A percentile compares a stretch with the other conserved stretches of the same genome.
Evolutionary conservation across 2,113 vertebrate genomes (phyloP).

Genomic region (Sturnira hondurensis): DNA sequence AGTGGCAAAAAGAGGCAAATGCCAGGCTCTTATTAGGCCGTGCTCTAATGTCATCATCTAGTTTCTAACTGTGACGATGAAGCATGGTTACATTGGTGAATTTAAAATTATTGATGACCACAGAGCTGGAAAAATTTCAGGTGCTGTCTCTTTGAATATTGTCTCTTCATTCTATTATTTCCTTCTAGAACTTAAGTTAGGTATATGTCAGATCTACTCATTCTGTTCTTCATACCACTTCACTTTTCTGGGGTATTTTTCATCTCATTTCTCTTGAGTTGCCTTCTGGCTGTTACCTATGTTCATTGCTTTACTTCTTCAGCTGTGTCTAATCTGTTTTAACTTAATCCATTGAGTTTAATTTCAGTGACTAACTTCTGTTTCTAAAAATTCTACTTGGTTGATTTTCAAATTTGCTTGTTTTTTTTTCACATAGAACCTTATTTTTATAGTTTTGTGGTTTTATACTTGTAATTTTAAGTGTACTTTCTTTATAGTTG

Average conservation of each 20-base stretch:
- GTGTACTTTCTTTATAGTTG: not conserved
- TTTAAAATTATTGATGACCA: too few species aligned
- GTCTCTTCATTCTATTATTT: not conserved
- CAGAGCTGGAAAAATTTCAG: not conserved
- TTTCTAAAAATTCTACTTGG: too few species aligned
- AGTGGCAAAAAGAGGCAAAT: too few species aligned
- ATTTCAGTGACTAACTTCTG: not conserved
- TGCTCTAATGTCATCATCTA: too few species aligned
- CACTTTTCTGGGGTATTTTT: not conserved
- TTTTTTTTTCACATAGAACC: not conserved
- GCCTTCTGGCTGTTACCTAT: not conserved
- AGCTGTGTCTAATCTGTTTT: not conserved
- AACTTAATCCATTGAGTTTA: not conserved
- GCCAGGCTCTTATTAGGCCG: too few species aligned
- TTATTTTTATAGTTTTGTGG: not conserved
- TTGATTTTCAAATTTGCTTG: not conserved
- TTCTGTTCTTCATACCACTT: not conserved
- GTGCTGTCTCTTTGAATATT: not conserved
- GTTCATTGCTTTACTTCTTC: not conserved
- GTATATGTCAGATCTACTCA: not conserved
- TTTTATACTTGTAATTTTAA: not conserved
- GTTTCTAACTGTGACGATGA: too few species aligned
- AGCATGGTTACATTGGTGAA: too few species aligned
- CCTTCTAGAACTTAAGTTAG: not conserved
- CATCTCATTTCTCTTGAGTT: not conserved